These are phyloP conservation scores for Agriopis aurantiaria DNA, from an alignment of 2,888 invertebrate species.

Conservation along the genomic window DNA sequence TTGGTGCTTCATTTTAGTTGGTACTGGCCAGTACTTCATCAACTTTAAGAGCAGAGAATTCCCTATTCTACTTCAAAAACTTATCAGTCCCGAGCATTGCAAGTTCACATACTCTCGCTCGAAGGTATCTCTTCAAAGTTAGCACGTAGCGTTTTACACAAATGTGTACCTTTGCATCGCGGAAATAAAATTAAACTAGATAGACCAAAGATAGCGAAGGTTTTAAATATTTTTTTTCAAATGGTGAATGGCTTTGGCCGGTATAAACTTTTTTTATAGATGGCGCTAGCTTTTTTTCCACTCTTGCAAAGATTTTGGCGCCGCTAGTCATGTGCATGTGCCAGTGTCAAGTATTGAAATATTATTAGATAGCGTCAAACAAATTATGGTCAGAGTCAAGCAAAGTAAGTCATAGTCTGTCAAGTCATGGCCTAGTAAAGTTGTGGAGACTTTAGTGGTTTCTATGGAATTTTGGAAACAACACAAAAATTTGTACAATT, in stretches of 20 bases:
- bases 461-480: no score
- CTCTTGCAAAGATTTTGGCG: no score
- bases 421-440: no score
- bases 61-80: constrained; percentile 69
- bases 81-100: constrained; percentile 77
- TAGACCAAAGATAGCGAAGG: constrained; percentile 15
- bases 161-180: constrained; percentile 73
- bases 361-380: no score
- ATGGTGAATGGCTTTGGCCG: background rate
- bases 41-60: constrained; percentile 63
- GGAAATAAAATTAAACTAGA: constrained; percentile 61
- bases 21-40: constrained; percentile 61
- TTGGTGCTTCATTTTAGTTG: constrained; percentile 33
- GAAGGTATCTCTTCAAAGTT: constrained; percentile 79
- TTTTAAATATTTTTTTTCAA: no score
- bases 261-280: background rate
- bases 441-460: no score
- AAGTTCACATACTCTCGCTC: constrained; percentile 75
- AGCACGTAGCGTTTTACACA: constrained; percentile 78
- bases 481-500: no score
- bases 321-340: no score
- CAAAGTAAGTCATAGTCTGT: no score
- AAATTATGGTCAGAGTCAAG: no score
- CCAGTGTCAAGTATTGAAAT: no score
- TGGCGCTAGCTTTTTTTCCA: background rate